phyloP scores from a whole-genome alignment of 2,888 invertebrate species.

The Eupelmus urozonus region DNA sequence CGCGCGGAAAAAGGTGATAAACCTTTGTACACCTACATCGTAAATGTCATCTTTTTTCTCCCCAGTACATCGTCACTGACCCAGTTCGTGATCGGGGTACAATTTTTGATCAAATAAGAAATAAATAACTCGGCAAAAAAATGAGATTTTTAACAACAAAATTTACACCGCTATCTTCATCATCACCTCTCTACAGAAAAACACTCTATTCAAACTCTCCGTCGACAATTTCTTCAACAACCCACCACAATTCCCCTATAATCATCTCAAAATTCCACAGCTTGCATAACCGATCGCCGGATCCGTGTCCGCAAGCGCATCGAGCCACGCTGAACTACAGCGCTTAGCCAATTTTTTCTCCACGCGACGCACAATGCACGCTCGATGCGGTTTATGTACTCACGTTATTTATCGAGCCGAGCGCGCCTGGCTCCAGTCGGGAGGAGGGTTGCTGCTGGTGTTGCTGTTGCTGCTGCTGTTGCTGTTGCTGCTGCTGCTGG shows the following conservation, averaged over 20 bases:
- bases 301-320: background rate
- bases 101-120: too few relatives aligned
- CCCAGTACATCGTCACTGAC: background rate
- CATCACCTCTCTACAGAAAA: too few relatives aligned
- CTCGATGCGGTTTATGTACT: slow-evolving; percentile 61
- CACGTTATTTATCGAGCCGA: slow-evolving; percentile 69
- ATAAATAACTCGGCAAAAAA: too few relatives aligned
- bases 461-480: slow-evolving; percentile 37
- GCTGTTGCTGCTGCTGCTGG: slow-evolving; percentile 64
- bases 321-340: too few relatives aligned
- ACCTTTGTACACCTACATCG: background rate
- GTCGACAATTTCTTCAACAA: too few relatives aligned
- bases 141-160: too few relatives aligned
- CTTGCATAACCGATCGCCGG: too few relatives aligned
- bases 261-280: too few relatives aligned
- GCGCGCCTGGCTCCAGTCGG: slow-evolving; percentile 68
- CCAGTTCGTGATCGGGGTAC: too few relatives aligned
- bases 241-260: too few relatives aligned
- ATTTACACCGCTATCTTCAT: too few relatives aligned
- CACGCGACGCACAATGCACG: background rate
- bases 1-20: slow-evolving; percentile 14
- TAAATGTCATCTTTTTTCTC: slow-evolving; percentile 8
- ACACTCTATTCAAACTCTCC: too few relatives aligned
- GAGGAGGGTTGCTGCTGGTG: slow-evolving; percentile 43
- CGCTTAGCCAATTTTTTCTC: background rate